These are phyloP conservation scores for Hydropsyche tenuis DNA, from an alignment of 1,140 invertebrate species.

Conservation along the genomic window DNA sequence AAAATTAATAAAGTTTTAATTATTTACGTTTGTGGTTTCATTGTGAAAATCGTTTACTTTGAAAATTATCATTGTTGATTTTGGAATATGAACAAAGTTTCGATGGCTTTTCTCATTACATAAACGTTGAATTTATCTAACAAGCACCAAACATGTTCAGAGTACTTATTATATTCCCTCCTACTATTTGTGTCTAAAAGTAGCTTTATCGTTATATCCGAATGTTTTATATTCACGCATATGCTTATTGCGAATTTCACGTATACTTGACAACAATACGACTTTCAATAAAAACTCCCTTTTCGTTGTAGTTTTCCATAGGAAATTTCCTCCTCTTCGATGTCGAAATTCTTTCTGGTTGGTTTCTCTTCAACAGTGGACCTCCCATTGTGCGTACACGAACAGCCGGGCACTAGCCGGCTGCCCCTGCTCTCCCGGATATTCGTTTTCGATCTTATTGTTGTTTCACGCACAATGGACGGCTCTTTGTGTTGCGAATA, in stretches of 20 bases:
- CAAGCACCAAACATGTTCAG: background rate
- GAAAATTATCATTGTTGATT: too few species aligned
- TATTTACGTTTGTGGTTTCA: too few species aligned
- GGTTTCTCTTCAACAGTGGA: conserved; percentile 6
- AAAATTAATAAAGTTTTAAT: too few species aligned
- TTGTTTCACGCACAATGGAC: conserved; percentile 49
- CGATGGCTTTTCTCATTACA: too few species aligned
- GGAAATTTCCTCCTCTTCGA: conserved; percentile 7
- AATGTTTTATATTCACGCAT: background rate
- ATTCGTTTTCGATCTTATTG: conserved; percentile 47
- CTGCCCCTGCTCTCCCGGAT: background rate
- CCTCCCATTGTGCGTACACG: conserved; percentile 29
- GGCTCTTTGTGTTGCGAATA: conserved; percentile 46
- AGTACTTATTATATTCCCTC: background rate
- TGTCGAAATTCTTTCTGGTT: conserved; percentile 5
- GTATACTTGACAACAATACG: background rate
- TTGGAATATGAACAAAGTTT: too few species aligned
- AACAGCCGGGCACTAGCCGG: background rate
- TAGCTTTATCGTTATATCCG: background rate
- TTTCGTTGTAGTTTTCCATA: background rate
- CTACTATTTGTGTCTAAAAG: too few species aligned
- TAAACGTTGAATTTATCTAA: background rate
- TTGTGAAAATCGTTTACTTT: too few species aligned
- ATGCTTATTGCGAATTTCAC: background rate
- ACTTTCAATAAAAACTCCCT: conserved; percentile 21